Percentiles rank a stretch among this genome's conserved stretches.
phyloP scores from a whole-genome alignment of 2,888 invertebrate genomes.

The Alsophila aescularia region DNA sequence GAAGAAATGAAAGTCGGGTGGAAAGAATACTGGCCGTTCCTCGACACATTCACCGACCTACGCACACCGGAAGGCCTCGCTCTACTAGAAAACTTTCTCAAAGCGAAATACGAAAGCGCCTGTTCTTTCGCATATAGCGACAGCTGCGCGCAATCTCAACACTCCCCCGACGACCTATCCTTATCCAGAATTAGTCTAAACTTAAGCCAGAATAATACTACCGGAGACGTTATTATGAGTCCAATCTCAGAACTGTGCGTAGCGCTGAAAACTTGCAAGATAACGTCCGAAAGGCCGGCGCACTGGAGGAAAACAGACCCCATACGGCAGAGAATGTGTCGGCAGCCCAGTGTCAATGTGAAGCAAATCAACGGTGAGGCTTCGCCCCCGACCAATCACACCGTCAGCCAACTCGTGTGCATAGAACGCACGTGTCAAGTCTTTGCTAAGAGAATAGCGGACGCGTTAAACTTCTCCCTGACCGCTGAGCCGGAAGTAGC shows the following conservation, averaged over 20 bases:
- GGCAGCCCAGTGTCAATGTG: conserved; percentile 60
- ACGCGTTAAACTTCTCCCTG: conserved; percentile 84
- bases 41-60: conserved; percentile 92
- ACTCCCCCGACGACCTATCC: conserved; percentile 60
- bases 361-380: conserved; percentile 56
- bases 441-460: conserved; percentile 88
- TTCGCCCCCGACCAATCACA: conserved; percentile 58
- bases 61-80: conserved; percentile 88
- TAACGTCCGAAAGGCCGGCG: conserved; percentile 67
- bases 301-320: conserved; percentile 71
- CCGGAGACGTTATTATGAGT: conserved; percentile 62
- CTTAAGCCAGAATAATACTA: conserved; percentile 46
- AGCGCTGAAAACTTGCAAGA: conserved; percentile 82
- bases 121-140: conserved; percentile 70
- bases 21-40: conserved; percentile 97
- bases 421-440: conserved; percentile 83
- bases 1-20: conserved; percentile 90
- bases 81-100: conserved; percentile 90
- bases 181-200: conserved; percentile 65
- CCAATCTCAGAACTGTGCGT: conserved; percentile 86
- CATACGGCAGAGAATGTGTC: conserved; percentile 60
- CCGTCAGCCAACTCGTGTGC: conserved; percentile 71
- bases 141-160: conserved; percentile 58
- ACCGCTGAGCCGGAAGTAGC: conserved; percentile 83
- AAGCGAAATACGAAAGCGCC: conserved; percentile 77